Base-by-base conservation (phyloP, 2,113 vertebrate species). In the Poecilia latipinna region DNA sequence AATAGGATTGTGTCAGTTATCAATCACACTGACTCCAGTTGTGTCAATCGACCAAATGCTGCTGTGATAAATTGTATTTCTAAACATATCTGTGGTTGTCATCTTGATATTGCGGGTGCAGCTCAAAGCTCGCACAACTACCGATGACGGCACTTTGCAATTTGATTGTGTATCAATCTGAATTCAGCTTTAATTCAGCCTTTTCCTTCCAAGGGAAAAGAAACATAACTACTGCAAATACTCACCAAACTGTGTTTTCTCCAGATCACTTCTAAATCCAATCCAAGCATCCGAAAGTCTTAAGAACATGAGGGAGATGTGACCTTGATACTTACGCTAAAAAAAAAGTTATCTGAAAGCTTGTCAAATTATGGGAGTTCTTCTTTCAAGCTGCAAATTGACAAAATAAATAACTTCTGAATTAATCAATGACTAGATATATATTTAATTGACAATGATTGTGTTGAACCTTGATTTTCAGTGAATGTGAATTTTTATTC, bases 1-100 rank as follows among this genome's bases (percentile, higher is more conserved):
- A 82, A 80, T 61, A 37, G 70, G 77, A 63, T 37, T 19, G 26
- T 66, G 82, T 82, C 88, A 88, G 88, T 72, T 79, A 92, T 94
- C 90, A 85, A 89, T 94, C 90, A 92, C 54, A 51, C 64, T 82
- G 87, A 84, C 73, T 61, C 28, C 54, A 37, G 63, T 69, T 68
- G 77, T 75, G 84, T 82, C 76, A 70, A 61, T 67, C 2, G 77
- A 83, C 37, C 74, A 67, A 83, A 84, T 35, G 72, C 78, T 70
- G 57, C 11, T 19, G 35, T 82, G 65, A 85, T 76, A 37, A 71
- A 89, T n/a, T 77, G 61, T 26, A 66, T 82, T 82, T 75, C 29
- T 65, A 74, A 84, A 82, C 44, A 72, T 29, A 67, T 80, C 61
- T 83, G 3, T 54, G 61, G 57, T 54, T 68, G 70, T 82, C 65